These are phyloP conservation scores for Ciconia nigra DNA, from an alignment of 2,797 vertebrate species.

Conservation along the genomic window DNA sequence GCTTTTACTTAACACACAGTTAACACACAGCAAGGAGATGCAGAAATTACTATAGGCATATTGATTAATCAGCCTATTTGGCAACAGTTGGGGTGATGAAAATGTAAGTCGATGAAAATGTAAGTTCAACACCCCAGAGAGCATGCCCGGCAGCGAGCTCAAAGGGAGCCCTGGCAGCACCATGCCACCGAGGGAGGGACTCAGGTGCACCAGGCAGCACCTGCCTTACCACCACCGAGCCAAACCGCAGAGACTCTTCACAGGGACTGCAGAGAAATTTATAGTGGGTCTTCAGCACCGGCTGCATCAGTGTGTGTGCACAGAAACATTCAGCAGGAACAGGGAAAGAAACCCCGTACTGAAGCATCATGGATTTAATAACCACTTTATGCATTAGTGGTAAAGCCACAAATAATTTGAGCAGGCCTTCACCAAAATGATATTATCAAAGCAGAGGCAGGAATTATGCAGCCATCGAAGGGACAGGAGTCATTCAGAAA, in stretches of 20 bases:
- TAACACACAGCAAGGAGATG: neutral
- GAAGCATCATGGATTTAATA: neutral
- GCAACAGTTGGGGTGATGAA: neutral
- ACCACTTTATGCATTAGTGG: neutral
- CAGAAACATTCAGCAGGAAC: neutral
- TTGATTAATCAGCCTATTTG: neutral
- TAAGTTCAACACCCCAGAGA: neutral
- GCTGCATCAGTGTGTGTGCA: neutral
- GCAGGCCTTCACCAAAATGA: neutral
- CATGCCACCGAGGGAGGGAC: neutral
- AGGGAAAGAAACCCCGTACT: neutral
- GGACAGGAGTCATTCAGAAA: neutral
- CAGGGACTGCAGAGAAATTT: neutral
- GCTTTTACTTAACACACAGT: neutral
- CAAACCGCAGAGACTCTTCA: neutral
- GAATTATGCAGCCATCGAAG: neutral
- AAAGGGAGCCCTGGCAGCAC: neutral
- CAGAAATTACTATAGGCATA: neutral
- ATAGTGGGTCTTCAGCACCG: neutral
- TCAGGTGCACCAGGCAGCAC: rapidly evolving
- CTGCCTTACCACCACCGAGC: neutral
- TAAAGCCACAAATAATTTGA: neutral
- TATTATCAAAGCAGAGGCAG: neutral
- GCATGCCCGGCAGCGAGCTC: rapidly evolving
- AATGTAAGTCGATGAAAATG: neutral